phyloP scores from a whole-genome alignment of 2,888 invertebrate genomes.

The Halocaridina rubra region DNA sequence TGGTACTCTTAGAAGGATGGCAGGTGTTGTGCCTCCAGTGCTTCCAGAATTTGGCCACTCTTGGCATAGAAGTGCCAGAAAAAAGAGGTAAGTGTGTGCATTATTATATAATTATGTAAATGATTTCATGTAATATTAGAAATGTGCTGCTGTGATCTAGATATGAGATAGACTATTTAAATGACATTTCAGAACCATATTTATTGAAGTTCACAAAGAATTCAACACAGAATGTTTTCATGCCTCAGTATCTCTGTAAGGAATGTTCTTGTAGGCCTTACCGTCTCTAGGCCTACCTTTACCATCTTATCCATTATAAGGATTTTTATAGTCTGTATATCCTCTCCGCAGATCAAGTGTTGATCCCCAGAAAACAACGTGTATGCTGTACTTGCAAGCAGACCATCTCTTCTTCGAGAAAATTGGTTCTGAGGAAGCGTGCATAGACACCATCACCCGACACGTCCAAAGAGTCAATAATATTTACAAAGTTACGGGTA shows the following conservation, averaged over 20 bases:
- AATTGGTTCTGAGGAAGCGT: conserved; percentile 92
- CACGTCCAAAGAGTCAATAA: conserved; percentile 92
- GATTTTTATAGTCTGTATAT: not conserved
- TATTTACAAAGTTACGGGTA: conserved; percentile 69
- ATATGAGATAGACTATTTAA: too few relatives aligned
- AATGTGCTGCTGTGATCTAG: too few relatives aligned
- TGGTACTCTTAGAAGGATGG: conserved; percentile 7
- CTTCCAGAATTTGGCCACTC: conserved; percentile 13
- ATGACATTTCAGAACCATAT: too few relatives aligned
- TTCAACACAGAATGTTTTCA: too few relatives aligned
- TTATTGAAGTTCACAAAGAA: too few relatives aligned
- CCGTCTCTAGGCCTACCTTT: not conserved
- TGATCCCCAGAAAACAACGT: conserved; percentile 90
- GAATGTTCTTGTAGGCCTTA: not conserved
- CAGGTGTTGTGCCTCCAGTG: not conserved
- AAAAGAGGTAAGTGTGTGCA: conserved; percentile 9
- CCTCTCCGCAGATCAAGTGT: conserved; percentile 69
- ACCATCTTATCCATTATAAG: not conserved
- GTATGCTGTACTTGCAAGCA: conserved; percentile 94
- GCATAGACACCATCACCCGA: conserved; percentile 93
- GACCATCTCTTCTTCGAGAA: conserved; percentile 96
- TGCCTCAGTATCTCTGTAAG: too few relatives aligned
- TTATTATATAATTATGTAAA: too few relatives aligned
- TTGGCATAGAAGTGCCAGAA: conserved; percentile 12
- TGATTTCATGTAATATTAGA: too few relatives aligned